Base-by-base conservation (phyloP, 2,888 invertebrate genomes). In the Acanthosoma haemorrhoidale region DNA sequence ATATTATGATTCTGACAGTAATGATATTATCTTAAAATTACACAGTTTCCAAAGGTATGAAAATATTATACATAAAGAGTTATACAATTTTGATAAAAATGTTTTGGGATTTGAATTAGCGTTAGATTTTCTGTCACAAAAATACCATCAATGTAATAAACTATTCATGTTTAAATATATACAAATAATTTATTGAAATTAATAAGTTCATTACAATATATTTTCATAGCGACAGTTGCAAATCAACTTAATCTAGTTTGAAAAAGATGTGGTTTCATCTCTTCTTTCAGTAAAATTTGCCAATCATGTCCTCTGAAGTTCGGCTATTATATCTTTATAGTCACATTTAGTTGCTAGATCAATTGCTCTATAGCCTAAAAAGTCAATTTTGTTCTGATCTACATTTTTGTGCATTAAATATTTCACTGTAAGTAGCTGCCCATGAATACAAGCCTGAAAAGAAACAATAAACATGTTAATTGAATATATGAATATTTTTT, bases 401-500 rank as follows among this genome's bases (percentile, higher is more conserved):
- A 67, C 67, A 38, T 32, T 43, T 51, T 67, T 67, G 16, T 67
- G 41, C 29, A 67, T 32, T 32, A 67, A 34, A 21, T 41, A 51
- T 43, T 43, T 29, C 18, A 67, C 43, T 6, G 41, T 25, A 8
- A 31, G 16, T 25, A 67, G 32, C 21, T 67, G 43, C 18, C 43
- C 57, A 34, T 67, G 67, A 16, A 67, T 21, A 31, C 43, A 51
- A 4, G 67, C 67, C 63, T 61, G 29, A 36, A 63, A 43, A 69
- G 41, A 1, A 31, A 58, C n/a, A n/a, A n/a, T n/a, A n/a, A n/a
- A n/a, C n/a, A n/a, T n/a, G n/a, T n/a, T n/a, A n/a, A n/a, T n/a
- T n/a, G n/a, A n/a, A n/a, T n/a, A n/a, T n/a, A n/a, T n/a, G n/a
- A n/a, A n/a, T n/a, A n/a, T n/a, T n/a, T n/a, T n/a, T n/a, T n/a